Percentiles rank a stretch among this genome's conserved stretches.
Evolutionary conservation across 2,888 invertebrate genomes (phyloP).

Genomic region (Caenorhabditis becei): DNA sequence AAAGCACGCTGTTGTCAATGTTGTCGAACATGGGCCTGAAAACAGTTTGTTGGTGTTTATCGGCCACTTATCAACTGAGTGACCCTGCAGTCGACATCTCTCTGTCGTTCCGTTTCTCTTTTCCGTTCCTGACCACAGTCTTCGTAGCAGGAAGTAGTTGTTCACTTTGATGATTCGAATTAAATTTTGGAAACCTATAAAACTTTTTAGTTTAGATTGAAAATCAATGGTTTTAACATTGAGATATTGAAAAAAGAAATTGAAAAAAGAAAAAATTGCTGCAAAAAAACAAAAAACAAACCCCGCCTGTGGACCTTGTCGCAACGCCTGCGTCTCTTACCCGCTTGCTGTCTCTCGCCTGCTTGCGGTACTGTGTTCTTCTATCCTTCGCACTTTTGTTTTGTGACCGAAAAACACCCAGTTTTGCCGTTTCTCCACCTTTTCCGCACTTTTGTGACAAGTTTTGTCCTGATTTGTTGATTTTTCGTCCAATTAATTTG

Average conservation of each 20-base stretch:
- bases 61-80: conserved; percentile 14
- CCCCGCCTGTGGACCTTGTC: background rate
- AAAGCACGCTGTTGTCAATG: background rate
- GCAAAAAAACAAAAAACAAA: background rate
- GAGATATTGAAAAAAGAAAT: too few species aligned
- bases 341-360: background rate
- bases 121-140: conserved; percentile 2
- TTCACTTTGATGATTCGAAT: too few species aligned
- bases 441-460: background rate
- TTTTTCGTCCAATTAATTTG: background rate
- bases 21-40: conserved; percentile 24
- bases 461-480: background rate
- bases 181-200: too few species aligned
- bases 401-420: background rate
- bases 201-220: too few species aligned
- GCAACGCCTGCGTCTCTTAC: background rate
- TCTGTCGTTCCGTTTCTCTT: conserved; percentile 14
- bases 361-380: background rate
- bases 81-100: conserved; percentile 30
- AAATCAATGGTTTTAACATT: too few species aligned
- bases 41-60: conserved; percentile 10
- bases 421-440: too few species aligned
- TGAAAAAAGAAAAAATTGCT: too few species aligned
- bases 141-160: background rate
- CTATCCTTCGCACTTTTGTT: background rate